phyloP scores from a whole-genome alignment of 2,888 invertebrate genomes.

The Cantharis lateralis region DNA sequence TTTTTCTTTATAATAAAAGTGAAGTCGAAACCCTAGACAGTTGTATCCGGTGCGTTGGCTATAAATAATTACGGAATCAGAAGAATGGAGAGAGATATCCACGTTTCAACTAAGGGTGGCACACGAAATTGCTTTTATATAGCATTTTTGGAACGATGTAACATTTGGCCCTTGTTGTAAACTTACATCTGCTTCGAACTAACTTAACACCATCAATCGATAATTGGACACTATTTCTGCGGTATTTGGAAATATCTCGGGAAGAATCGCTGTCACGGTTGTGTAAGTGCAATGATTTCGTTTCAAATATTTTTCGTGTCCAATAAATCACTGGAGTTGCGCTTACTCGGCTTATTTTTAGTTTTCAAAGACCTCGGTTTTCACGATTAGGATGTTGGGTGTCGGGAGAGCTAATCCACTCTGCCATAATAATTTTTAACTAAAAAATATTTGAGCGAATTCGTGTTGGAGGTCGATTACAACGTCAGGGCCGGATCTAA shows the following conservation, averaged over 20 bases:
- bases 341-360: neutral
- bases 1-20: neutral
- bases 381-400: neutral
- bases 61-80: constrained; percentile 19
- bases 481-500: too few species aligned
- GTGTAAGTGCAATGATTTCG: neutral
- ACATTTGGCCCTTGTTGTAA: neutral
- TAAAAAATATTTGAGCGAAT: too few species aligned
- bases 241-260: neutral
- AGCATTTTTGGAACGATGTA: constrained; percentile 1
- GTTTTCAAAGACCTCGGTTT: neutral
- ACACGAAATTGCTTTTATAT: constrained; percentile 9
- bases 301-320: neutral
- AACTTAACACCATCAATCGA: neutral
- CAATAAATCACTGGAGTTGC: neutral
- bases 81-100: constrained; percentile 7
- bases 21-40: constrained; percentile 9
- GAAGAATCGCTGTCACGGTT: neutral
- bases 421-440: neutral
- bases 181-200: neutral
- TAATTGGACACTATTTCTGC: neutral
- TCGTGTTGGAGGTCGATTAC: too few species aligned
- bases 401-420: neutral
- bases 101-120: constrained; percentile 7
- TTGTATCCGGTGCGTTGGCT: constrained; percentile 17